Evolutionary conservation across 2,888 invertebrate genomes (phyloP), one percentile per base, ranked within the genome.

Genomic region (Clusia tigrina): DNA sequence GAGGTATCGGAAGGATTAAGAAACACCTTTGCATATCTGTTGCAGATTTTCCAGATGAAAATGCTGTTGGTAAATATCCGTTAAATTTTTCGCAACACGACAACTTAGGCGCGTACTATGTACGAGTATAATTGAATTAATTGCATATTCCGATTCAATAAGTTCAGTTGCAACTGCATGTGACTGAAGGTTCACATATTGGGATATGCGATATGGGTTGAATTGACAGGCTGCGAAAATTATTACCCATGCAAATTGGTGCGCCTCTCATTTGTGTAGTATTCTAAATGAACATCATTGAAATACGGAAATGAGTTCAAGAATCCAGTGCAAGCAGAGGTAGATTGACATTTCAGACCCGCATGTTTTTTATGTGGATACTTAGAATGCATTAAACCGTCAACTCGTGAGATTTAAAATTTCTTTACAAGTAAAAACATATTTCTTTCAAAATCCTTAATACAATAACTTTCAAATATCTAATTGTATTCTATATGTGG

Each of bases 211-310:
- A 42, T 42, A 15, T 12, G n/a, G n/a, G n/a, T n/a, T n/a, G n/a
- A n/a, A 74, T 75, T 75, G 74, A 76, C 78, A 76, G 74, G 69
- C 70, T 32, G 55, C 37, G 64, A 71, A 74, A 73, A 74, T 74
- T 74, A 74, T 74, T 76, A 77, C 71, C 74, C 74, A 74, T 74
- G 74, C 74, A 74, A 74, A 74, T 74, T 74, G 78, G 48, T 52
- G 53, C 17, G 22, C 18, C 48, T 10, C 42, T 42, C 48, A 48
- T 48, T 48, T 48, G 32, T 48, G 18, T 18, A 6, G 5, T 9
- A 48, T 48, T 48, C n/a, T 32, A 48, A 18, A 22, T 22, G 48
- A 48, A 48, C 48, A 18, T 22, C 22, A 48, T 48, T 48, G 15
- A 42, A 17, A 3, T 20, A 3, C 42, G 3, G 48, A 42, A n/a